Evolutionary conservation across 2,888 invertebrate species (phyloP).

Genomic region (Philereme vetulata): DNA sequence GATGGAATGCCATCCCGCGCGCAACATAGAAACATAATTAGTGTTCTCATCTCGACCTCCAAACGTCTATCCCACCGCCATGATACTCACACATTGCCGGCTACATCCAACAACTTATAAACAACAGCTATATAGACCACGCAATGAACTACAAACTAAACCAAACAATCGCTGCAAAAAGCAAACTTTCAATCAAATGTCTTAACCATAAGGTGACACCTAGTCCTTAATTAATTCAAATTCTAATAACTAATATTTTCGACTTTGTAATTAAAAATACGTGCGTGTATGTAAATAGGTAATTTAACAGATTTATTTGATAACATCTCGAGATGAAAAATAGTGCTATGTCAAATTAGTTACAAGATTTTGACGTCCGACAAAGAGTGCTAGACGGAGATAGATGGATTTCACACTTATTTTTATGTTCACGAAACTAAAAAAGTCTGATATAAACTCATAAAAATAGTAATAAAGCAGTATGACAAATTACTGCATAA

Average conservation of each 20-base stretch:
- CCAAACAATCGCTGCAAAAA: constrained; percentile 7
- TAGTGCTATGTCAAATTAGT: constrained; percentile 20
- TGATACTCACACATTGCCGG: constrained; percentile 57
- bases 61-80: constrained; percentile 54
- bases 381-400: constrained; percentile 10
- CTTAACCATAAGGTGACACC: constrained; percentile 42
- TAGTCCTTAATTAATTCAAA: constrained; percentile 55
- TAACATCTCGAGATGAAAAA: constrained; percentile 20
- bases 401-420: constrained; percentile 12
- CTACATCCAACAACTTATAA: constrained; percentile 32
- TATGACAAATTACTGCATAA: no score
- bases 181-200: not conserved
- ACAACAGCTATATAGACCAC: constrained; percentile 19
- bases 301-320: constrained; percentile 36
- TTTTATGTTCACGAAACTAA: not conserved
- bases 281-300: constrained; percentile 37
- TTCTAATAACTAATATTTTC: constrained; percentile 44
- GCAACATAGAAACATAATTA: constrained; percentile 79
- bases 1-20: constrained; percentile 72
- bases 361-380: constrained; percentile 16
- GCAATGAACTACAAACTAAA: constrained; percentile 36
- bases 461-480: no score
- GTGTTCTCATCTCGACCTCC: constrained; percentile 69
- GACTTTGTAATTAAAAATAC: constrained; percentile 37
- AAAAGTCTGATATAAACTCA: no score